Evolutionary conservation across 2,113 vertebrate genomes (phyloP), one percentile per base, ranked within the genome.

Genomic region (Tetrao urogallus): DNA sequence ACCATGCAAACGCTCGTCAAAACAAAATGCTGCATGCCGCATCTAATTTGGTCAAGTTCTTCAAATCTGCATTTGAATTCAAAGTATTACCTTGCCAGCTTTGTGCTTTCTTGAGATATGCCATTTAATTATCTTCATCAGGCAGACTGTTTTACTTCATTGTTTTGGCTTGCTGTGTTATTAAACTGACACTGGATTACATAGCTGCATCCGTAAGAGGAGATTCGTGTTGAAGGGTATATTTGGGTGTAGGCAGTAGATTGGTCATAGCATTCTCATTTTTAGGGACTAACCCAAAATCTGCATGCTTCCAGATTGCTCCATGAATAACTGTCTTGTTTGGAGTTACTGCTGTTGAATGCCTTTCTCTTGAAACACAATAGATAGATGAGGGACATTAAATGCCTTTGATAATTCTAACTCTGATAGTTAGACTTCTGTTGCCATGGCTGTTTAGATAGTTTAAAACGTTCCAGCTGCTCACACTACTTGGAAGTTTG

Each of bases 241-340:
- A 1, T 72, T 47, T 32, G 67, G n/a, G 4, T 63, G 58, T 72
- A 54, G 36, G 21, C 42, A 20, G 12, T 58, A 24, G 16, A 17
- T 63, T 34, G 3, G 8, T 82, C 25, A 22, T 10, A 38, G 30
- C 1, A 4, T 16, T 75, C 27, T 11, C 0, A 13, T 28, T 42
- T 85, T 43, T 24, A 82, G 67, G 25, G 47, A n/a, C 10, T 64
- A 64, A n/a, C 15, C 12, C 17, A 28, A 34, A 75, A 64, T 2
- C 8, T 0, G 1, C 3, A 6, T 4, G 17, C 57, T 57, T 75
- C 19, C 40, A 54, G 16, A 10, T 6, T 5, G 7, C 30, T 28
- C 9, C 1, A 0, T 42, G 30, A 79, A 11, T 24, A 57, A 12
- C 27, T 61, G 8, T 30, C 22, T 67, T 60, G 8, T 80, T 80